Conservation (phyloP, 2,113 vertebrate species). For the Zosterops japonicus region DNA sequence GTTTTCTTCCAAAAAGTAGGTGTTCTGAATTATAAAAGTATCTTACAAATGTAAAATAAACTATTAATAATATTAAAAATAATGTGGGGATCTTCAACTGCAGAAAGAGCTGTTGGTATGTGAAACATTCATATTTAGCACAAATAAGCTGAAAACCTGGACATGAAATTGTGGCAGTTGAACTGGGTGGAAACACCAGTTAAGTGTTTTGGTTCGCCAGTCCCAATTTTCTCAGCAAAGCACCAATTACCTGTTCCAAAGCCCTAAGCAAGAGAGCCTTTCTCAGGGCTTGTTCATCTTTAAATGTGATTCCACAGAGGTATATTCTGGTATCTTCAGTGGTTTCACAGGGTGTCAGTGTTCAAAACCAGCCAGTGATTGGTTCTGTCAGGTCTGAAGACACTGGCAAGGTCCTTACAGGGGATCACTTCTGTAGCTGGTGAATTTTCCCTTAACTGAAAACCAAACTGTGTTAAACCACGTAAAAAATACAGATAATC, state of each 20-base stretch:
- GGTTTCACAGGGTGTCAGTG: background rate
- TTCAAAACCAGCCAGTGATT: background rate
- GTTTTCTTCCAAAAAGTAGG: background rate
- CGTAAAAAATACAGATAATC: background rate
- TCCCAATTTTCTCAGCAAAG: background rate
- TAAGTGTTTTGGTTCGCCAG: background rate
- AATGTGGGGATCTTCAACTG: accelerated
- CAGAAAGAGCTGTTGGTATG: background rate
- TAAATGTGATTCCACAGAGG: background rate
- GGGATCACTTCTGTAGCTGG: background rate
- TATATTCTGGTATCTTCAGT: background rate
- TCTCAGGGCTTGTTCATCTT: background rate
- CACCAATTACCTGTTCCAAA: background rate
- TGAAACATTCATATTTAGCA: background rate
- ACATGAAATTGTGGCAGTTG: background rate
- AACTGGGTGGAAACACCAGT: background rate
- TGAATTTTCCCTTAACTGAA: background rate
- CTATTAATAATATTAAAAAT: background rate
- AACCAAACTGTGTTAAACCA: background rate
- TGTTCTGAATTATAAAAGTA: background rate
- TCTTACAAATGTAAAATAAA: background rate
- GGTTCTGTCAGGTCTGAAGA: background rate
- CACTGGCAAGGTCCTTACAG: background rate
- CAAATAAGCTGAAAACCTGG: background rate
- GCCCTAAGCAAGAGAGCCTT: background rate